Evolutionary conservation across 1,140 invertebrate genomes (phyloP).

Genomic region (Argopecten irradians): DNA sequence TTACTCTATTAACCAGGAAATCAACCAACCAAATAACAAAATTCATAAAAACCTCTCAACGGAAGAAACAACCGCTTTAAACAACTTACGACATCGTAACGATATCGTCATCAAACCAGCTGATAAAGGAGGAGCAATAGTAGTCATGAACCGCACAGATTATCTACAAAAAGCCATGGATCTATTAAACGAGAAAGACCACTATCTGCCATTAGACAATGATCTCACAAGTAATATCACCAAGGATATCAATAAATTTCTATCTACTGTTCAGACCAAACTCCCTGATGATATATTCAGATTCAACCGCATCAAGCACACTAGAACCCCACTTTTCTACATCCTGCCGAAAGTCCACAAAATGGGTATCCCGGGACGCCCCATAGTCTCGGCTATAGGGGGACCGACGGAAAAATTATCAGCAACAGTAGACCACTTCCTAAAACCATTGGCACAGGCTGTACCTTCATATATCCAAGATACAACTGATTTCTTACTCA

Average conservation of each 20-base stretch:
- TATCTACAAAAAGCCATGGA: neutral
- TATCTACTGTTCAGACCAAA: neutral
- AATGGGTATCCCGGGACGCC: neutral
- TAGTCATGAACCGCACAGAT: neutral
- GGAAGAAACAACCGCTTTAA: too few relatives aligned
- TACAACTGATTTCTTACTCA: slow-evolving; percentile 24
- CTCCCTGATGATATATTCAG: neutral
- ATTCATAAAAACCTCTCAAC: too few relatives aligned
- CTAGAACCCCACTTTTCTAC: slow-evolving; percentile 12
- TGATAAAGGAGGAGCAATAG: too few relatives aligned
- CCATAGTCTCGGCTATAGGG: neutral
- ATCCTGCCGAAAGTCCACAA: slow-evolving; percentile 31
- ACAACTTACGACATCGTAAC: too few relatives aligned
- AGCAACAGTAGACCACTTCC: neutral
- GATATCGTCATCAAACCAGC: too few relatives aligned
- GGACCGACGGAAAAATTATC: neutral
- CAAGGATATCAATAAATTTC: slow-evolving; percentile 11
- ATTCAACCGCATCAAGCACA: neutral
- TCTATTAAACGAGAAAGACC: neutral
- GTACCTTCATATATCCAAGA: slow-evolving; percentile 28
- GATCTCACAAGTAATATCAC: neutral
- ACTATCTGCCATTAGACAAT: neutral
- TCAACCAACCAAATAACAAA: too few relatives aligned
- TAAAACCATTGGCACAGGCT: slow-evolving; percentile 10
- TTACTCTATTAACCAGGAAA: too few relatives aligned